Evolutionary conservation across 2,797 vertebrate species (phyloP), one percentile per base, ranked within the genome.

Genomic region (Propithecus deckenii): DNA sequence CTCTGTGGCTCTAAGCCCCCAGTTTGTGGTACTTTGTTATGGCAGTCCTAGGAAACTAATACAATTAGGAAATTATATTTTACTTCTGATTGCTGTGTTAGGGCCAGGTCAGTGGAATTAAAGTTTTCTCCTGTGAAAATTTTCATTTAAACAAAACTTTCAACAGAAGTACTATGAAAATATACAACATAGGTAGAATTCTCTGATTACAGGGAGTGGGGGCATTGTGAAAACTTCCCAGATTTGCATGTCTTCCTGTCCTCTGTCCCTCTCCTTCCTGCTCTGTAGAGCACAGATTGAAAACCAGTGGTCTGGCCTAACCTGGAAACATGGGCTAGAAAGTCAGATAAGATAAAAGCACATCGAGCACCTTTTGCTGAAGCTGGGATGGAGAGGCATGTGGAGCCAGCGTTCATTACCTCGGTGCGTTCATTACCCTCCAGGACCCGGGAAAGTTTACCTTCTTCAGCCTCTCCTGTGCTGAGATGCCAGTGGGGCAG

Each of bases 311-410:
- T 28, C 38, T 63, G 59, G 32, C 80, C 50, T 74, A 23, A 10
- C 15, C 30, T 38, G 38, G 38, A 78, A 63, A 41, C 50, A 0
- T 14, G 30, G 71, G 6, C 63, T 48, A 22, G 65, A 46, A 81
- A 57, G 81, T 55, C 22, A 55, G 38, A 4, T 12, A 28, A 46
- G 81, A 50, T 18, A 6, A 4, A 57, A 41, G 25, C 35, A 11
- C 4, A 3, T 0, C 0, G 20, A 71, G 18, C 0, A 30, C 1
- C 18, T 43, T 35, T 43, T 10, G 69, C 38, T 59, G 57, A 22
- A 83, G 55, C 41, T n/a, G 43, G 84, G 50, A 2, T 23, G 25
- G 76, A 85, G 52, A 65, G 15, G 74, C 48, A 1, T 7, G 35
- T 43, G 48, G 2, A 32, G 48, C 43, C 50, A 80, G 92, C 1